Evolutionary conservation across 2,797 vertebrate genomes (phyloP).

Genomic region (Arnoldichthys spilopterus): DNA sequence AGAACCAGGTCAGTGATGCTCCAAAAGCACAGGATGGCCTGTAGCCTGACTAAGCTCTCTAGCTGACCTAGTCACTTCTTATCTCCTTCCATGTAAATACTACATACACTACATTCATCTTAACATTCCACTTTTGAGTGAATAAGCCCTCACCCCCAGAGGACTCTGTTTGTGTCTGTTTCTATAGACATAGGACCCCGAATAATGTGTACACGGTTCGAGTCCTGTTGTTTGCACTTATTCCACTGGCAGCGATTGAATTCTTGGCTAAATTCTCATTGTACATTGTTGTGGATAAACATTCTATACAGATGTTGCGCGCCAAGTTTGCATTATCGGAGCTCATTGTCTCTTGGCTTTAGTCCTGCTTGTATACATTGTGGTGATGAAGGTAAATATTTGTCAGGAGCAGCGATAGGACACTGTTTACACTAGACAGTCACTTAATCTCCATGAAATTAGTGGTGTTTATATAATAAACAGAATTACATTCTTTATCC

Average conservation of each 20-base stretch:
- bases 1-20: background rate
- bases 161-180: slow-evolving; percentile 9
- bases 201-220: slow-evolving; percentile 8
- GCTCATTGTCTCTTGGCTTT: slow-evolving; percentile 45
- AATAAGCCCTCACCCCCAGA: slow-evolving; percentile 1
- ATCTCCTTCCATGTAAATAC: slow-evolving; percentile 20
- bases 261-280: slow-evolving; percentile 41
- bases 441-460: slow-evolving; percentile 42
- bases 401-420: slow-evolving; percentile 47
- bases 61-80: slow-evolving; percentile 11
- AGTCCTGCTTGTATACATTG: slow-evolving; percentile 50
- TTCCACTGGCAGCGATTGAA: slow-evolving; percentile 40
- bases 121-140: slow-evolving; percentile 3
- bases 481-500: slow-evolving; percentile 34
- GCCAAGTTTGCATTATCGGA: slow-evolving; percentile 58
- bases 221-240: slow-evolving; percentile 30
- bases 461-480: slow-evolving; percentile 30
- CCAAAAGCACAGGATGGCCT: background rate
- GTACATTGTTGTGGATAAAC: slow-evolving; percentile 40
- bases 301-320: background rate
- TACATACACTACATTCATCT: slow-evolving; percentile 29
- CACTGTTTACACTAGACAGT: slow-evolving; percentile 46
- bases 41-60: background rate
- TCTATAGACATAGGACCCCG: slow-evolving; percentile 7
- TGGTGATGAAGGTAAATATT: slow-evolving; percentile 55